Percentiles rank a stretch among this genome's conserved stretches.
These are phyloP conservation scores for Melozone crissalis DNA, from an alignment of 2,113 vertebrate species.

Conservation along the genomic window DNA sequence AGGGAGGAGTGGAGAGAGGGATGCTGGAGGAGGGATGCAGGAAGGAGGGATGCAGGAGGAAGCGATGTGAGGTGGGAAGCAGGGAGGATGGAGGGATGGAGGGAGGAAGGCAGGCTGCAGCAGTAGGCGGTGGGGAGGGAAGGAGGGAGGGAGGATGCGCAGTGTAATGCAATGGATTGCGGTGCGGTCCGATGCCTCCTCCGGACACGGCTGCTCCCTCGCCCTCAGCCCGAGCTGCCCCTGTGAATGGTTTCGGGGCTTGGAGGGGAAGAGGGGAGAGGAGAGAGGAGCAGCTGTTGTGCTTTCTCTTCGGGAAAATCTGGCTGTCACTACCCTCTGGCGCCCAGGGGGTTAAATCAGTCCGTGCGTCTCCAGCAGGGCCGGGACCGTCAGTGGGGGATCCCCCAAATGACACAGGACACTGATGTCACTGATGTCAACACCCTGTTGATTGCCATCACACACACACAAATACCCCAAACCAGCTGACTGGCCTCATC, in stretches of 20 bases:
- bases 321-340: not conserved
- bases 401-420: not conserved
- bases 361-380: fast-evolving
- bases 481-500: not conserved
- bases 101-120: not conserved
- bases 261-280: fast-evolving
- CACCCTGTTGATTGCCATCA: fast-evolving
- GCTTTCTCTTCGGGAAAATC: not conserved
- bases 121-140: not conserved
- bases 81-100: not conserved
- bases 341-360: not conserved
- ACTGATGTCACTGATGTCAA: not conserved
- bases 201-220: not conserved
- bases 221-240: not conserved
- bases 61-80: not conserved
- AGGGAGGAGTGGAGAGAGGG: too few relatives aligned
- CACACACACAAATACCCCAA: not conserved
- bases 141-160: conserved; percentile 45
- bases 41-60: not conserved
- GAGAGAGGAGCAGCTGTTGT: not conserved
- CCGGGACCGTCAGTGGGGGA: not conserved
- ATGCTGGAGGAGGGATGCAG: not conserved
- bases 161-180: not conserved
- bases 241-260: not conserved
- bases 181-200: not conserved